These are phyloP conservation scores for Caerostris extrusa DNA, from an alignment of 1,140 invertebrate genomes.

Conservation along the genomic window DNA sequence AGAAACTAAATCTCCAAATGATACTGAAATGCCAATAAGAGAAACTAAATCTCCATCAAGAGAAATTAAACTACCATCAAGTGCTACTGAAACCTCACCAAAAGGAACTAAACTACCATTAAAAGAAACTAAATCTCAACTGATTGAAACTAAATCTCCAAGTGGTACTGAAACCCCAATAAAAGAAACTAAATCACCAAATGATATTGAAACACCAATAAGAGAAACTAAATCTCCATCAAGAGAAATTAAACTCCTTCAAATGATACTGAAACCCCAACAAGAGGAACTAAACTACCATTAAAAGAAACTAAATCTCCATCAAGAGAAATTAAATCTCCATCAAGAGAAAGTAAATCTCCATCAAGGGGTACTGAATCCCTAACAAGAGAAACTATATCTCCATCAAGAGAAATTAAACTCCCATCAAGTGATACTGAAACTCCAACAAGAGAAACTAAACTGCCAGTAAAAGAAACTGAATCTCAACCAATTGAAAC, in stretches of 20 bases:
- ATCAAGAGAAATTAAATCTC: neutral
- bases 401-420: neutral
- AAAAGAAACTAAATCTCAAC: neutral
- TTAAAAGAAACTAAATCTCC: neutral
- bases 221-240: neutral
- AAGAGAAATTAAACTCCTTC: neutral
- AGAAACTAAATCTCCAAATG: neutral
- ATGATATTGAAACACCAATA: too few species aligned
- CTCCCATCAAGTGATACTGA: too few species aligned
- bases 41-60: neutral
- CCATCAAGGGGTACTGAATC: conserved; percentile 19
- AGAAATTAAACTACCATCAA: neutral
- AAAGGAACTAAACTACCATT: neutral
- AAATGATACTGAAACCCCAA: neutral
- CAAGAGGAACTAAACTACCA: neutral
- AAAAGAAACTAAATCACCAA: conserved; percentile 5
- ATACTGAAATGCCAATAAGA: neutral
- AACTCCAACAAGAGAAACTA: neutral
- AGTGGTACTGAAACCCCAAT: too few species aligned
- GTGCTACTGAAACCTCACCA: neutral
- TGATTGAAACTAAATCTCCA: neutral
- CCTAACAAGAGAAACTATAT: neutral
- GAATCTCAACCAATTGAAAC: neutral
- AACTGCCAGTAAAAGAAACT: neutral
- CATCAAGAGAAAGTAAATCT: neutral